Evolutionary conservation across 2,797 vertebrate species (phyloP), one percentile per base, ranked within the genome.

Genomic region (Sciurus carolinensis): DNA sequence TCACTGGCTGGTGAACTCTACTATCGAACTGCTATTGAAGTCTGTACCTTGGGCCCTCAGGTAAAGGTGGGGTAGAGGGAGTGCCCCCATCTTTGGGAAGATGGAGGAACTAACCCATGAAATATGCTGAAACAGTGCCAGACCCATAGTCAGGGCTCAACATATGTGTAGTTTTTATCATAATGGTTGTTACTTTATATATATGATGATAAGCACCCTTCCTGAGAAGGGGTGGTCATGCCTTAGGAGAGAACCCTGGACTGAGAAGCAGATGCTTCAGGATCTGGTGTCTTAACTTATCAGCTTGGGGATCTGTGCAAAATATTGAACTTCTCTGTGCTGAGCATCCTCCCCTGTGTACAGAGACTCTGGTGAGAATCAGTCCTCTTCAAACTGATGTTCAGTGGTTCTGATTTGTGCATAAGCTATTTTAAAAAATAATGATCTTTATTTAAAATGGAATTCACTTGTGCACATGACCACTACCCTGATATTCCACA

Each of bases 391-490:
- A 26, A 9, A 10, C 1, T 42, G 33, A 52, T 54, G 3, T 20
- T 52, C 20, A 5, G 2, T 39, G 62, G 50, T 42, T 62, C 86
- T 72, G 89, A 33, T 71, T 52, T 83, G 66, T 47, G 42, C 42
- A 84, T 22, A 57, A 7, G 7, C 54, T 20, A 24, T 81, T 52
- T 85, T 44, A 6, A 84, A 39, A 79, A 69, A n/a, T 13, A 85
- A 24, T 59, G 10, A 59, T 87, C 17, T 84, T 90, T 52, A 59
- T 72, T 86, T 95, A 64, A 93, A 89, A 66, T 28, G 12, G 47
- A 52, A 52, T 91, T 92, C 39, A 54, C 11, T 91, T 89, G 30
- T 44, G 50, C 7, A 62, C 3, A 42, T 54, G 57, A 18, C 28
- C 52, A 67, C 26, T 52, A 18, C 59, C 47, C 10, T 93, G 82